A percentile compares a stretch with the other conserved stretches of the same genome.
These are phyloP conservation scores for Dorcus parallelipipedus DNA, from an alignment of 2,888 invertebrate genomes.

Conservation along the genomic window DNA sequence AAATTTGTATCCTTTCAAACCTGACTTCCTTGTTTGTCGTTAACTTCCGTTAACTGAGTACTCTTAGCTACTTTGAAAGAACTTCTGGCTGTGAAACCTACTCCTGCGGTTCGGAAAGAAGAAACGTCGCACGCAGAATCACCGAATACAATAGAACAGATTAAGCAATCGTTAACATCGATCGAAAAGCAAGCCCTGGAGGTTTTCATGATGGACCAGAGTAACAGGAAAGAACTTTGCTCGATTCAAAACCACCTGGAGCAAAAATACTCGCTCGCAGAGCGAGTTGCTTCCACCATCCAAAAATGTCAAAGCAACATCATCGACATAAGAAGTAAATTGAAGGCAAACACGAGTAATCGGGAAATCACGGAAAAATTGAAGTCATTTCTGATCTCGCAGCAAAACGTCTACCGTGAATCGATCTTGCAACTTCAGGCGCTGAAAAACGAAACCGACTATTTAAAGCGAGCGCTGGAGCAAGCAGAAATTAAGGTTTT, in stretches of 20 bases:
- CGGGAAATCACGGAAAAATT: conserved; percentile 21
- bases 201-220: conserved; percentile 17
- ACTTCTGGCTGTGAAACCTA: not conserved
- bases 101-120: not conserved
- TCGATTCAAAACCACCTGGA: conserved; percentile 26
- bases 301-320: conserved; percentile 40
- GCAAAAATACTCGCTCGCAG: conserved; percentile 35
- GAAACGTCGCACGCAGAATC: not conserved
- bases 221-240: conserved; percentile 1
- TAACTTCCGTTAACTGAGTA: not conserved
- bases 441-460: conserved; percentile 37
- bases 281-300: conserved; percentile 31
- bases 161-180: conserved; percentile 5
- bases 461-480: conserved; percentile 35
- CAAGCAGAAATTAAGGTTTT: conserved; percentile 31
- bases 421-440: conserved; percentile 34
- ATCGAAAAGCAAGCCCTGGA: conserved; percentile 22
- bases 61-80: conserved; percentile 1
- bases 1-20: conserved; percentile 39
- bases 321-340: conserved; percentile 28
- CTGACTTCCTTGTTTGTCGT: not conserved
- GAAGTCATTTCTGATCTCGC: conserved; percentile 29
- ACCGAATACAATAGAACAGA: not conserved
- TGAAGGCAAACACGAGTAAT: conserved; percentile 18
- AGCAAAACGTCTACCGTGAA: conserved; percentile 38